These are phyloP conservation scores for Lasaia peninsularis DNA, from an alignment of 1,140 invertebrate species.

Conservation along the genomic window DNA sequence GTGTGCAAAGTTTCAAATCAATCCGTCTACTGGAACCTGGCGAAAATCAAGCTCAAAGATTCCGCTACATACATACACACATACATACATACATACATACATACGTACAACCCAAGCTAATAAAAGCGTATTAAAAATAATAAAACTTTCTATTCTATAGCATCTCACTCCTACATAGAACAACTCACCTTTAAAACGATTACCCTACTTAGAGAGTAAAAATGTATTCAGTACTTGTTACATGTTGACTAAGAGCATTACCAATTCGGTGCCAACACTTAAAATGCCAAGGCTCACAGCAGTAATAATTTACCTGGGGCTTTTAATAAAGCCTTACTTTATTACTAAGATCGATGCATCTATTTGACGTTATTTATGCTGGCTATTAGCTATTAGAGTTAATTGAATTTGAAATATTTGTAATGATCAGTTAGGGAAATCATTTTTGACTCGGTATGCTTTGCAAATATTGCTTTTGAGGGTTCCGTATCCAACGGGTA, in stretches of 20 bases:
- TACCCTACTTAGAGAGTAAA: conserved; percentile 7
- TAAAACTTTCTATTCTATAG: not conserved
- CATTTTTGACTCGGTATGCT: not conserved
- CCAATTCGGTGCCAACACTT: not conserved
- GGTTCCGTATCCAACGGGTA: too few species aligned
- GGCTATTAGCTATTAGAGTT: not conserved
- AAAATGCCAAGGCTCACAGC: conserved; percentile 23
- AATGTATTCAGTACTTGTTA: conserved; percentile 1
- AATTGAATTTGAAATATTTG: not conserved
- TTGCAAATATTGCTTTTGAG: too few species aligned
- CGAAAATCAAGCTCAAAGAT: too few species aligned
- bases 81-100: too few species aligned
- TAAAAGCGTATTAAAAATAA: too few species aligned
- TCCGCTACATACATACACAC: too few species aligned
- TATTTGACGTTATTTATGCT: not conserved
- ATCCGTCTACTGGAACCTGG: too few species aligned
- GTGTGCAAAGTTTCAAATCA: too few species aligned
- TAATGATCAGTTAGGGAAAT: not conserved
- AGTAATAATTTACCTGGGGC: conserved; percentile 3
- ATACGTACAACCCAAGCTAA: too few species aligned
- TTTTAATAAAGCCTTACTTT: conserved; percentile 2
- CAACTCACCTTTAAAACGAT: not conserved
- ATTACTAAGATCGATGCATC: conserved; percentile 2
- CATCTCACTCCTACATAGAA: not conserved
- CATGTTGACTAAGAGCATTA: conserved; percentile 8